A percentile compares a stretch with the other conserved stretches of the same genome.
Conservation (phyloP, 1,140 invertebrate genomes). For the Telenomus remus region DNA sequence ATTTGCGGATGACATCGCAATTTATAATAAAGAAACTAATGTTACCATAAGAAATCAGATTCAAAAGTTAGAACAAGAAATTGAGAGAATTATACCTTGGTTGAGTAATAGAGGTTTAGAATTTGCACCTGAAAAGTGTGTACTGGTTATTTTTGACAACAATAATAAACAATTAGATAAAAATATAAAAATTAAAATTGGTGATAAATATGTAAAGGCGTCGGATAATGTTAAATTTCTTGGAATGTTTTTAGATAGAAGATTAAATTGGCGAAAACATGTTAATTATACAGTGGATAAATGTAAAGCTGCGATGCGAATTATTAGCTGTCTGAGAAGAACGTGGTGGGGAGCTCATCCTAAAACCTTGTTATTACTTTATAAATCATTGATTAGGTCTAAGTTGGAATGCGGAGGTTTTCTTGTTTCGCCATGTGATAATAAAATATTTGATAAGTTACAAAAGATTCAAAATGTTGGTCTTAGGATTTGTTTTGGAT, state of each 20-base stretch:
- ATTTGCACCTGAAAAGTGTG: constrained; percentile 29
- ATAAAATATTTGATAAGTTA: constrained; percentile 24
- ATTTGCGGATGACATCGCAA: constrained; percentile 41
- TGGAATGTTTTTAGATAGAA: constrained; percentile 32
- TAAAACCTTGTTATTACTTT: constrained; percentile 21
- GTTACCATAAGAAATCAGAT: neutral
- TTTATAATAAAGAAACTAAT: constrained; percentile 19
- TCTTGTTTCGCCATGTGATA: constrained; percentile 13
- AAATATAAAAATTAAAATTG: neutral
- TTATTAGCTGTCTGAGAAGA: constrained; percentile 33
- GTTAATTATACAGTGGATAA: constrained; percentile 18
- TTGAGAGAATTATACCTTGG: neutral
- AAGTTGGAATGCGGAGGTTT: constrained; percentile 43
- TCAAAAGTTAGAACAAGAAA: constrained; percentile 1
- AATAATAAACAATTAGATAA: constrained; percentile 1
- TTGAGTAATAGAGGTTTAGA: constrained; percentile 16
- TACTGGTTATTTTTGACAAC: constrained; percentile 25
- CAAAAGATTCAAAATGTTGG: constrained; percentile 35
- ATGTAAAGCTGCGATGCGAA: constrained; percentile 24
- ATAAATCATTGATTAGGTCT: constrained; percentile 35
- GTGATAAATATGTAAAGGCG: neutral
- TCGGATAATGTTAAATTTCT: constrained; percentile 40
- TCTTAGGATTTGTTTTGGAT: constrained; percentile 19
- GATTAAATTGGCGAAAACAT: constrained; percentile 34
- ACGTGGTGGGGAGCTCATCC: constrained; percentile 47